Conservation (phyloP, 2,797 vertebrate species). For the Tokudaia tokunoshimensis region DNA sequence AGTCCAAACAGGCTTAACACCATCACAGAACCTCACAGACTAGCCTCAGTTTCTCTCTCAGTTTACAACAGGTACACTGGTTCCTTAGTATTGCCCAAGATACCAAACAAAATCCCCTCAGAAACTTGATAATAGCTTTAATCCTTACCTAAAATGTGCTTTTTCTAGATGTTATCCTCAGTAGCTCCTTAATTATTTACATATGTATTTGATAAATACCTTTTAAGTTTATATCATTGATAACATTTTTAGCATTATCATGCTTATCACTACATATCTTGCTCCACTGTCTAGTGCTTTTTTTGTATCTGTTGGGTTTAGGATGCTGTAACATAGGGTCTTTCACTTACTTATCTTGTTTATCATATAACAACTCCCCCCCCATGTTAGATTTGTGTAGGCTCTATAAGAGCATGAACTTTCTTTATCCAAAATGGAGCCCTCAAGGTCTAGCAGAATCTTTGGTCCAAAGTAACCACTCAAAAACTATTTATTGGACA, state of each 20-base stretch:
- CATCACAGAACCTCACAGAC: neutral
- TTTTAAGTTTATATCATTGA: neutral
- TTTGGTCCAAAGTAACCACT: neutral
- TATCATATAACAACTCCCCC: neutral
- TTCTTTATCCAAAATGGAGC: neutral
- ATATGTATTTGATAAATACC: neutral
- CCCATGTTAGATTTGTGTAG: neutral
- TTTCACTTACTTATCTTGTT: neutral
- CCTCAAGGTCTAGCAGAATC: neutral
- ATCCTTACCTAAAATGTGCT: neutral
- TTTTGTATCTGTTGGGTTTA: neutral
- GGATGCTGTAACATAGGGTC: neutral
- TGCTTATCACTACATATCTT: neutral
- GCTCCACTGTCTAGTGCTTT: neutral
- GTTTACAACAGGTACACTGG: fast-evolving
- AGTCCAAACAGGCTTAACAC: neutral
- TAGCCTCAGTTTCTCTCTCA: neutral
- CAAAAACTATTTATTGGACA: neutral
- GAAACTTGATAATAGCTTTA: conserved; percentile 20
- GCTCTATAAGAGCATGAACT: neutral
- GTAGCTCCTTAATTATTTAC: neutral
- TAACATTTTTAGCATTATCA: neutral
- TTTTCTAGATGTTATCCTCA: neutral
- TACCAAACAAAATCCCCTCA: neutral
- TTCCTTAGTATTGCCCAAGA: neutral